Percentiles rank a stretch among this genome's conserved stretches.
Evolutionary conservation across 2,797 vertebrate species (phyloP).

Genomic region (Aeoliscus strigatus): DNA sequence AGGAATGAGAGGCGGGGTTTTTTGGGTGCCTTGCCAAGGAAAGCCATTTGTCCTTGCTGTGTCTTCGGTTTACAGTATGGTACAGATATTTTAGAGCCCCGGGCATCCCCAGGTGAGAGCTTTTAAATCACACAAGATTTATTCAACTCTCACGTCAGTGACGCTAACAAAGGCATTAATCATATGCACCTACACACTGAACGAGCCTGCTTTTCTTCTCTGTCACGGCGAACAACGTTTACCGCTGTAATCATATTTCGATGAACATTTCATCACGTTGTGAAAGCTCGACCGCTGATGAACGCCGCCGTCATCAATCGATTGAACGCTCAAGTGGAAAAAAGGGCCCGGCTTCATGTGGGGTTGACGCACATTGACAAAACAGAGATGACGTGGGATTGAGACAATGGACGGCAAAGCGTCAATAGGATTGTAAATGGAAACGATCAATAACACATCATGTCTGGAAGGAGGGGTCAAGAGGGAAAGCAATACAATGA

Average conservation of each 20-base stretch:
- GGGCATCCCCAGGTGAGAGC: constrained; percentile 31
- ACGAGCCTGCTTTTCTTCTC: constrained; percentile 35
- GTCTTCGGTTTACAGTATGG: constrained; percentile 12
- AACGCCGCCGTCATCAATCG: constrained; percentile 43
- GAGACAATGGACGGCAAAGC: constrained; percentile 25
- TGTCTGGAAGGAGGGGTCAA: constrained; percentile 14
- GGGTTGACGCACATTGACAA: constrained; percentile 39
- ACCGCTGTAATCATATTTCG: constrained; percentile 54
- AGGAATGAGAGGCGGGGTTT: constrained; percentile 24
- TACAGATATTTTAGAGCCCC: constrained; percentile 41
- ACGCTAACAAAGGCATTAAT: constrained; percentile 49
- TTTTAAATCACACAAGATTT: constrained; percentile 57
- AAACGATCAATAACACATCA: constrained; percentile 50
- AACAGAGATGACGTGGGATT: constrained; percentile 18
- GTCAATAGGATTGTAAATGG: constrained; percentile 39
- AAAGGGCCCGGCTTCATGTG: constrained; percentile 34
- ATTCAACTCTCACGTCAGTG: constrained; percentile 45
- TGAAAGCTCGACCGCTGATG: constrained; percentile 43
- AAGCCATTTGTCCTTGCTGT: constrained; percentile 50
- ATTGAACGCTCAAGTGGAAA: constrained; percentile 51
- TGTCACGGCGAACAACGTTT: constrained; percentile 36
- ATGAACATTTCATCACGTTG: constrained; percentile 52
- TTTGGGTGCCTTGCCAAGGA: constrained; percentile 35
- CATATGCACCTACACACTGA: constrained; percentile 39
- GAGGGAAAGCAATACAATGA: constrained; percentile 14